Evolutionary conservation across 2,113 vertebrate genomes (phyloP), one percentile per base, ranked within the genome.

Genomic region (Lamprotornis superbus): DNA sequence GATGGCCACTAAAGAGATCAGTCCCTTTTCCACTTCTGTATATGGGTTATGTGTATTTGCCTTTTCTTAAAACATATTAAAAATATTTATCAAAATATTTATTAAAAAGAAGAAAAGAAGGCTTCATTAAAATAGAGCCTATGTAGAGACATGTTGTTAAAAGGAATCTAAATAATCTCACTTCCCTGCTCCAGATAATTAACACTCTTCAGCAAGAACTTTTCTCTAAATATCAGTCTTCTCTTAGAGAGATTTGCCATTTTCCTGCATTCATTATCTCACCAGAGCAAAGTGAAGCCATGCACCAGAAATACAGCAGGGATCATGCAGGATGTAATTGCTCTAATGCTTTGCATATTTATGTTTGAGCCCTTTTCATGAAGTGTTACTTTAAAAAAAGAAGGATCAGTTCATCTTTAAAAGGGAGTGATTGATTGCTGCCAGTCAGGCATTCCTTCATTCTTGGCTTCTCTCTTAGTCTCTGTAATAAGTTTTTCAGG

Each of bases 361-460:
- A 97, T 97, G 94, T 89, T 95, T 71, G 94, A 98, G 97, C 95
- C 97, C 97, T 97, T 97, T 89, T 60, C 91, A 93, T 95, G 98
- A 98, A 98, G 97, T 97, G 97, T 97, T 97, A 96, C 97, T 98
- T 98, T 97, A 91, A 95, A 97, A 96, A 97, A 97, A 97, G 96
- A 97, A 96, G 76, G 94, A 98, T 96, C 96, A 79, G 97, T 98
- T 98, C 96, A 93, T 98, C 97, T 98, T 97, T 97, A 97, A 97
- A 98, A 98, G 92, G 96, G 94, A 97, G 96, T 99, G 99, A 99
- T 98, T 99, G 99, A 99, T 99, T 83, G 98, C 97, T 99, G 99
- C 98, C 99, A 99, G 98, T 99, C 98, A 98, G 97, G 97, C 98
- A 98, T 97, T 98, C 98, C 98, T 98, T 98, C 98, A 98, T 97